Percentiles rank a stretch among this genome's conserved stretches.
Conservation (phyloP, 2,113 vertebrate genomes). For the Bufo bufo region DNA sequence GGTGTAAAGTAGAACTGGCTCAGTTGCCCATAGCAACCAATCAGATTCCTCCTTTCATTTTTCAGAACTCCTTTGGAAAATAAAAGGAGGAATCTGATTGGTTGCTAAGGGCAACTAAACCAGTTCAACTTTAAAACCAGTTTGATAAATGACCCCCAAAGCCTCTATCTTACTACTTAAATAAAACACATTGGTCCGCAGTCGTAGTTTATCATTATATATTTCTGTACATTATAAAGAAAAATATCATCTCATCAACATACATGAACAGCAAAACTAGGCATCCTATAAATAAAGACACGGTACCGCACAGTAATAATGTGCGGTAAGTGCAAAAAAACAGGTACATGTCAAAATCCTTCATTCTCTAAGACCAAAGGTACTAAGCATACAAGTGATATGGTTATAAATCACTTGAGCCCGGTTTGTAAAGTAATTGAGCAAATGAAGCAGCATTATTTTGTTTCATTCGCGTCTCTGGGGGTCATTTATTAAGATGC, state of each 20-base stretch:
- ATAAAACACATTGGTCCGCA: neutral
- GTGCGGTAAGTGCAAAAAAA: constrained; percentile 11
- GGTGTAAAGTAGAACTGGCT: too few relatives aligned
- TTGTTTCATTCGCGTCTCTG: constrained; percentile 11
- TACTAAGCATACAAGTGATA: constrained; percentile 14
- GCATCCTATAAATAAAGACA: constrained; percentile 24
- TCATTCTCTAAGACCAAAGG: constrained; percentile 32
- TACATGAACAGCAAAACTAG: constrained; percentile 9
- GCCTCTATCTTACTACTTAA: too few relatives aligned
- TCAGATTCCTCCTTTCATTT: too few relatives aligned
- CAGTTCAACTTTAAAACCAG: too few relatives aligned
- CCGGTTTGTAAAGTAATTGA: neutral
- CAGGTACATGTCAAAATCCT: constrained; percentile 25
- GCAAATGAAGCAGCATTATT: neutral
- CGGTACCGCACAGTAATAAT: neutral
- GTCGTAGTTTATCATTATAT: neutral
- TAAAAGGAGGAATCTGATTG: too few relatives aligned
- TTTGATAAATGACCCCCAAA: too few relatives aligned
- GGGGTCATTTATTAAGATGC: neutral
- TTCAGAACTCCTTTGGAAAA: too few relatives aligned
- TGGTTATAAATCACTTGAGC: neutral
- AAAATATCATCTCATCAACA: constrained; percentile 23
- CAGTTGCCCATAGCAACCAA: too few relatives aligned
- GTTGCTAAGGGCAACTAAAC: too few relatives aligned
- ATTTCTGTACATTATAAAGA: constrained; percentile 29